Conservation (phyloP, 1,140 invertebrate species). For the Drosophila grimshawi region DNA sequence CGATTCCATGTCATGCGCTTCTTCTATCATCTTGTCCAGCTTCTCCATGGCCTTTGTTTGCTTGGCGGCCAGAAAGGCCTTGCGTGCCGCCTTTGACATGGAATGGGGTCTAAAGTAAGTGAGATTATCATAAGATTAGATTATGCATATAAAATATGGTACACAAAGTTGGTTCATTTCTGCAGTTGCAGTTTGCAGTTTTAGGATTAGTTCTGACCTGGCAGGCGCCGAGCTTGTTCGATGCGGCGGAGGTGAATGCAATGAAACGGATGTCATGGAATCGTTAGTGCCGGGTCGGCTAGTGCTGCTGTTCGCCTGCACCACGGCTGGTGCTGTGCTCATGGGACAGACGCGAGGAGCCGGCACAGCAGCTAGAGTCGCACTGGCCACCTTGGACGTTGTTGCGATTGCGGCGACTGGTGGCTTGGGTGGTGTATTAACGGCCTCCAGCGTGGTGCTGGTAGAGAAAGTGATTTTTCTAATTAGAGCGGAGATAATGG, state of each 20-base stretch:
- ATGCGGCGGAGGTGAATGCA: slow-evolving; percentile 74
- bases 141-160: background rate
- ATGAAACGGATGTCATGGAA: slow-evolving; percentile 69
- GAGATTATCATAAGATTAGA: background rate
- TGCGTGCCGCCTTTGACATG: slow-evolving; percentile 80
- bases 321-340: slow-evolving; percentile 26
- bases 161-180: too few species aligned
- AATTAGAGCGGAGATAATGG: slow-evolving; percentile 45
- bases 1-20: slow-evolving; percentile 78
- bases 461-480: slow-evolving; percentile 81
- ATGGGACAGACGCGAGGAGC: slow-evolving; percentile 45
- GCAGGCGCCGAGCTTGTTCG: slow-evolving; percentile 70
- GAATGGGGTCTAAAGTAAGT: slow-evolving; percentile 56
- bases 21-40: slow-evolving; percentile 84
- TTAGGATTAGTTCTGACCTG: slow-evolving; percentile 27
- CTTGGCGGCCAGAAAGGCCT: slow-evolving; percentile 79
- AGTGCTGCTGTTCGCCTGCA: slow-evolving; percentile 40
- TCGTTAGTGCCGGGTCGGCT: slow-evolving; percentile 62
- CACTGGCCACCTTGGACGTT: slow-evolving; percentile 5
- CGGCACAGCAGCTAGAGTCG: background rate
- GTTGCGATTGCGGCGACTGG: background rate
- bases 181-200: too few species aligned
- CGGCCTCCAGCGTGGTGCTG: slow-evolving; percentile 60
- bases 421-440: slow-evolving; percentile 15
- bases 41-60: slow-evolving; percentile 83